Conservation (phyloP, 35 echinoderm and acorn worm species). For the Eucidaris tribuloides region DNA sequence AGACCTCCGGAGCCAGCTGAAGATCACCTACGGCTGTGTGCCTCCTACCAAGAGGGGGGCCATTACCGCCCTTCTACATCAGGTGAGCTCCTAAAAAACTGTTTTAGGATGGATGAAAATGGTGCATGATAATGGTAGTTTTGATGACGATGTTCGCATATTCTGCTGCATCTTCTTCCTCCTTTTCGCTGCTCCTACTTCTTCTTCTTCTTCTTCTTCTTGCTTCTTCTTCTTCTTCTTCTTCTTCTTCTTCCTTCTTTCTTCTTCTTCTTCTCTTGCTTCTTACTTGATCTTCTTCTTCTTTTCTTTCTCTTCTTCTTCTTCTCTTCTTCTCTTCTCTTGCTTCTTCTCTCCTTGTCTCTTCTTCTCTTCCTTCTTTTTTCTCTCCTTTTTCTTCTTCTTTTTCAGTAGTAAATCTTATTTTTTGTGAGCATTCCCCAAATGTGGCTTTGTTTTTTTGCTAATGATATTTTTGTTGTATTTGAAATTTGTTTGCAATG, state of each 20-base stretch:
- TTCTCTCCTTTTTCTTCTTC: not conserved
- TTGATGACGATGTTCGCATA: too few relatives aligned
- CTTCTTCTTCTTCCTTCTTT: not conserved
- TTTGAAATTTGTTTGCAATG: too few relatives aligned
- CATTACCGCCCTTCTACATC: slow-evolving; percentile 53
- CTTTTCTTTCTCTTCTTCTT: not conserved
- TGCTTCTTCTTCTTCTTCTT: not conserved
- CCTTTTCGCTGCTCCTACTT: not conserved
- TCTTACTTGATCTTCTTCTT: not conserved
- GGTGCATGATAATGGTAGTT: too few relatives aligned
- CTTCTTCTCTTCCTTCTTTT: not conserved
- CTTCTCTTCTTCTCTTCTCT: not conserved
- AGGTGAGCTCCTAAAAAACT: too few relatives aligned
- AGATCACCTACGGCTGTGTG: slow-evolving; percentile 47
- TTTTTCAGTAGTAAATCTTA: too few relatives aligned
- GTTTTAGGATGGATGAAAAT: too few relatives aligned
- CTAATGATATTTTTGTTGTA: too few relatives aligned
- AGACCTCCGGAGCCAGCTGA: slow-evolving; percentile 51
- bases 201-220: not conserved
- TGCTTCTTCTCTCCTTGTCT: not conserved
- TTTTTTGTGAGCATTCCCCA: too few relatives aligned
- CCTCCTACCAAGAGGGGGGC: slow-evolving; percentile 55
- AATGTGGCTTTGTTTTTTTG: too few relatives aligned
- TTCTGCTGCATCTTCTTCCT: not conserved
- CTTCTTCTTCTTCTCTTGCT: not conserved